These are phyloP conservation scores for Molanna angustata DNA, from an alignment of 2,888 invertebrate genomes.

Conservation along the genomic window DNA sequence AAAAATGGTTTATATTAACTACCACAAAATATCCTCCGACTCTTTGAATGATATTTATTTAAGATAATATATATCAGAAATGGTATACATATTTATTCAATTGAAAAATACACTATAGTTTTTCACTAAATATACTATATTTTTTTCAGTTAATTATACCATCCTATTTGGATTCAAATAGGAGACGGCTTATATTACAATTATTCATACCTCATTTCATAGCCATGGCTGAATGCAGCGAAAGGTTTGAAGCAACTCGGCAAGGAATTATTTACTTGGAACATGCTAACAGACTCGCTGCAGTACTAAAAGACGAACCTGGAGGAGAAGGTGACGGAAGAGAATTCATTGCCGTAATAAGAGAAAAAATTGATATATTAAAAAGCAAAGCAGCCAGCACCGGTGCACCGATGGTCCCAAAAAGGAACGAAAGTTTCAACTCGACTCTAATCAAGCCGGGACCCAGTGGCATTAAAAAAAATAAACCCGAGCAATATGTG, in stretches of 20 bases:
- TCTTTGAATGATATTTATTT: neutral
- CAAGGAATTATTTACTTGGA: constrained; percentile 67
- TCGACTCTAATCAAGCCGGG: constrained; percentile 12
- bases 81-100: neutral
- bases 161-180: constrained; percentile 54
- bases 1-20: too few relatives aligned
- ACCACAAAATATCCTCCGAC: too few relatives aligned
- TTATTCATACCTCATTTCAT: constrained; percentile 72
- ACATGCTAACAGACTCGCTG: constrained; percentile 66
- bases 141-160: constrained; percentile 47
- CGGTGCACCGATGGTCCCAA: constrained; percentile 46
- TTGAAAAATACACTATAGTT: constrained; percentile 35
- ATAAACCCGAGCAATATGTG: constrained; percentile 22
- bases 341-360: constrained; percentile 55
- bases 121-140: constrained; percentile 35
- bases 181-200: constrained; percentile 62
- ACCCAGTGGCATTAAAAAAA: constrained; percentile 21
- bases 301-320: constrained; percentile 58
- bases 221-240: constrained; percentile 64
- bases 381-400: constrained; percentile 47
- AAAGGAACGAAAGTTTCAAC: constrained; percentile 41
- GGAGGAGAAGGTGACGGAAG: constrained; percentile 55
- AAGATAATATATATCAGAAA: neutral
- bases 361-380: constrained; percentile 50
- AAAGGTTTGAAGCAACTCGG: constrained; percentile 57